These are phyloP conservation scores for Aramus guarauna DNA, from an alignment of 2,113 vertebrate species.

Conservation along the genomic window DNA sequence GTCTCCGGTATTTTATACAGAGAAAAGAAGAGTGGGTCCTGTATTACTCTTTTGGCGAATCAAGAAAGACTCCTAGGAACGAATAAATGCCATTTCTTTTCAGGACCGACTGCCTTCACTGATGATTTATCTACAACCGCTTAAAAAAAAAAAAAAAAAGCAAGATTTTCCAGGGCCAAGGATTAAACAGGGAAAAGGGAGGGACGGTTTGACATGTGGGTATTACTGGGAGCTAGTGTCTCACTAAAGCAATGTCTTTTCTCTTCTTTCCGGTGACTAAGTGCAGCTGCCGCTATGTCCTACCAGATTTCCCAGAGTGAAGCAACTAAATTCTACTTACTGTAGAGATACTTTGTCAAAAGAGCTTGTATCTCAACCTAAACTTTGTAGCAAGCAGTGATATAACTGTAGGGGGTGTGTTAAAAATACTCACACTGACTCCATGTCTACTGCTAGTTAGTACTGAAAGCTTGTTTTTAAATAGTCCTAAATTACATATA, in stretches of 20 bases:
- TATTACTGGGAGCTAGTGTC: neutral
- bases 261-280: neutral
- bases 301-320: neutral
- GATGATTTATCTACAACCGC: neutral
- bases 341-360: neutral
- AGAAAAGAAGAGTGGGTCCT: neutral
- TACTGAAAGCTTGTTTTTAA: neutral
- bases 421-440: neutral
- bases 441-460: neutral
- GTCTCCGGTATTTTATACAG: neutral
- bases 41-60: neutral
- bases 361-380: neutral
- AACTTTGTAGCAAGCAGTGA: neutral
- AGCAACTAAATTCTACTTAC: neutral
- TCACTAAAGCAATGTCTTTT: neutral
- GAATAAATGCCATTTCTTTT: slow-evolving; percentile 6
- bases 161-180: neutral
- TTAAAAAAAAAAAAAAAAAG: neutral
- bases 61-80: neutral
- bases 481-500: neutral
- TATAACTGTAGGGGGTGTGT: neutral
- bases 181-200: neutral
- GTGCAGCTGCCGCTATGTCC: neutral
- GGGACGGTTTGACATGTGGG: neutral
- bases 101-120: neutral